These are phyloP conservation scores for Sinelater perroti DNA, from an alignment of 2,888 invertebrate genomes.

Conservation along the genomic window DNA sequence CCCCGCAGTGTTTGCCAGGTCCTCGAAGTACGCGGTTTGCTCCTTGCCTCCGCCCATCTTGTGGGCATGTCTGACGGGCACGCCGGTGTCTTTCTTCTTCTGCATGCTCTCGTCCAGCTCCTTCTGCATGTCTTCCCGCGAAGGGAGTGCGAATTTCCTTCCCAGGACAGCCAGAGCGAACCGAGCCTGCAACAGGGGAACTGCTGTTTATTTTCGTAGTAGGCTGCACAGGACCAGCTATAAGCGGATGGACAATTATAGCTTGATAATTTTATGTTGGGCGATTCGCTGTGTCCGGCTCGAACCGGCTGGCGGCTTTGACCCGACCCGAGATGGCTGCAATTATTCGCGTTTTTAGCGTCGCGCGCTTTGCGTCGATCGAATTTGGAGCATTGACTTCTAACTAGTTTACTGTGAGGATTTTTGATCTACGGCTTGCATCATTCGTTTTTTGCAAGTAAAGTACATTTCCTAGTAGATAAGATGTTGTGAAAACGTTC, in stretches of 20 bases:
- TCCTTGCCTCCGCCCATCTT: constrained; percentile 71
- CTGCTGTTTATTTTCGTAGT: too few relatives aligned
- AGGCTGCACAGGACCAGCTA: too few relatives aligned
- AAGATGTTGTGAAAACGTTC: neutral
- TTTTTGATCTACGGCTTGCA: neutral
- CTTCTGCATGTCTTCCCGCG: constrained; percentile 70
- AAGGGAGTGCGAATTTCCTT: constrained; percentile 68
- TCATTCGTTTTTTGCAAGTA: neutral
- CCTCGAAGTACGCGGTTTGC: constrained; percentile 72
- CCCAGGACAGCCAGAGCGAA: constrained; percentile 70
- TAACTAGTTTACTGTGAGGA: neutral
- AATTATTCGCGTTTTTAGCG: neutral
- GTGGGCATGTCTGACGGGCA: constrained; percentile 76
- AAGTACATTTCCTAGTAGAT: constrained; percentile 1
- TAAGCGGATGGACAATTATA: too few relatives aligned
- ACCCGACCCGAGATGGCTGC: neutral
- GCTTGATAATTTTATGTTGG: too few relatives aligned
- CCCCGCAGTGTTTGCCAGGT: constrained; percentile 71
- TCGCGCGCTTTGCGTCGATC: neutral
- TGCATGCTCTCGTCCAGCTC: constrained; percentile 67
- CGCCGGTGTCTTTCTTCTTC: constrained; percentile 66
- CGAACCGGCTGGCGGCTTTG: neutral
- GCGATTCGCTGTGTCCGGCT: too few relatives aligned
- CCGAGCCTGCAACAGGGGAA: too few relatives aligned
- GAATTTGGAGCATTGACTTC: constrained; percentile 2